A percentile compares a stretch with the other conserved stretches of the same genome.
Evolutionary conservation across 2,888 invertebrate genomes (phyloP).

Genomic region (Stratiomys singularior): DNA sequence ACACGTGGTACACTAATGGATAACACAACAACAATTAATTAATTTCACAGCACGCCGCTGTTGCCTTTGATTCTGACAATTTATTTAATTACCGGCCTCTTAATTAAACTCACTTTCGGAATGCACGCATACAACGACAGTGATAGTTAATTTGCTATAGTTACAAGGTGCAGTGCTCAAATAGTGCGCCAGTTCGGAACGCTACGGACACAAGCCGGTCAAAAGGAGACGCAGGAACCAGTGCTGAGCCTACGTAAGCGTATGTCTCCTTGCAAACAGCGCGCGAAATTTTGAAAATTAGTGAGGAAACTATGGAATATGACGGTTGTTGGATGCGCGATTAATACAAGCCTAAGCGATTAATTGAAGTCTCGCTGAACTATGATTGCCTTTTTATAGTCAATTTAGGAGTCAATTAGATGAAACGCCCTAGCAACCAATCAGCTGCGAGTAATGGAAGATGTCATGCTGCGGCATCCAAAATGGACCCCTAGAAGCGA

Average conservation of each 20-base stretch:
- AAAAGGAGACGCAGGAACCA: slow-evolving; percentile 29
- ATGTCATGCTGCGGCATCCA: slow-evolving; percentile 54
- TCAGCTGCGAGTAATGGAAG: slow-evolving; percentile 61
- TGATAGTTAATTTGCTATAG: slow-evolving; percentile 7
- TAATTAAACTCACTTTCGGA: slow-evolving; percentile 52
- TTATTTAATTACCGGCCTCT: slow-evolving; percentile 51
- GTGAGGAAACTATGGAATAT: neutral
- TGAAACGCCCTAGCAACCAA: slow-evolving; percentile 59
- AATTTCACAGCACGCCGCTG: slow-evolving; percentile 40
- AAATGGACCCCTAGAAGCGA: slow-evolving; percentile 49
- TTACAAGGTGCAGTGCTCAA: slow-evolving; percentile 3
- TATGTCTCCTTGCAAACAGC: slow-evolving; percentile 19
- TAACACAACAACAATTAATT: slow-evolving; percentile 36
- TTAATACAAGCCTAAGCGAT: slow-evolving; percentile 56
- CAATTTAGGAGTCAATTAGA: slow-evolving; percentile 61
- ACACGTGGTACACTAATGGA: slow-evolving; percentile 9
- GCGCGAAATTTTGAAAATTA: slow-evolving; percentile 38
- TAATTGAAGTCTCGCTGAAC: slow-evolving; percentile 65
- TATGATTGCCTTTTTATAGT: slow-evolving; percentile 75
- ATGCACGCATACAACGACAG: slow-evolving; percentile 46
- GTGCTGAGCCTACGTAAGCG: neutral
- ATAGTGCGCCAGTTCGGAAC: slow-evolving; percentile 27
- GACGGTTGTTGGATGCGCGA: slow-evolving; percentile 45
- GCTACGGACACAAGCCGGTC: slow-evolving; percentile 17
- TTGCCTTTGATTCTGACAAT: slow-evolving; percentile 25